phyloP scores from a whole-genome alignment of 2,888 invertebrate species.

The Zygogramma bicolorata region DNA sequence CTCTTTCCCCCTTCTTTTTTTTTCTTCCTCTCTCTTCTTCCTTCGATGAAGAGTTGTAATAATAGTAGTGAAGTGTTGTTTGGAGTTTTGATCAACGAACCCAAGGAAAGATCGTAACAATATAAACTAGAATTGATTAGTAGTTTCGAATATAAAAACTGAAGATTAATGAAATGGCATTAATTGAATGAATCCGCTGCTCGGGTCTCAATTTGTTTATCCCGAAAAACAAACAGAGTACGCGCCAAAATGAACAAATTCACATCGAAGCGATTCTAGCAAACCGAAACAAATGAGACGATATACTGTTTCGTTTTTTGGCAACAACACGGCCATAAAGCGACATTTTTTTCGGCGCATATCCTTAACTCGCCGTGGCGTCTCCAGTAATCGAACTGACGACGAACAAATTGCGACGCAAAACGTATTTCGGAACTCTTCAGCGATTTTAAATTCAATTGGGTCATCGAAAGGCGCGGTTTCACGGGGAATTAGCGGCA shows the following conservation, averaged over 20 bases:
- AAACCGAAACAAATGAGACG: neutral
- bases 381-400: neutral
- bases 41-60: too few species aligned
- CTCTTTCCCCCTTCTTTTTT: too few species aligned
- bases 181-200: too few species aligned
- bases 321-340: neutral
- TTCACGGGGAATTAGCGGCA: neutral
- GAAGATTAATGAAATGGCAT: too few species aligned
- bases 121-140: too few species aligned
- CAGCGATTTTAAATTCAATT: neutral
- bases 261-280: neutral
- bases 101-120: too few species aligned
- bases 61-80: too few species aligned
- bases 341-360: neutral
- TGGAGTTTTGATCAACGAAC: too few species aligned
- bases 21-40: too few species aligned
- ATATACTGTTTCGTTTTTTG: neutral
- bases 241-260: neutral
- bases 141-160: too few species aligned
- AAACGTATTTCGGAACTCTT: neutral
- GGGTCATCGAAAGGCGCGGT: neutral
- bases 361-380: neutral
- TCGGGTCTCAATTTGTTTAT: too few species aligned
- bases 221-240: neutral
- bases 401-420: neutral